A percentile compares a stretch with the other conserved stretches of the same genome.
phyloP scores from a whole-genome alignment of 2,888 invertebrate species.

The Nezara viridula region DNA sequence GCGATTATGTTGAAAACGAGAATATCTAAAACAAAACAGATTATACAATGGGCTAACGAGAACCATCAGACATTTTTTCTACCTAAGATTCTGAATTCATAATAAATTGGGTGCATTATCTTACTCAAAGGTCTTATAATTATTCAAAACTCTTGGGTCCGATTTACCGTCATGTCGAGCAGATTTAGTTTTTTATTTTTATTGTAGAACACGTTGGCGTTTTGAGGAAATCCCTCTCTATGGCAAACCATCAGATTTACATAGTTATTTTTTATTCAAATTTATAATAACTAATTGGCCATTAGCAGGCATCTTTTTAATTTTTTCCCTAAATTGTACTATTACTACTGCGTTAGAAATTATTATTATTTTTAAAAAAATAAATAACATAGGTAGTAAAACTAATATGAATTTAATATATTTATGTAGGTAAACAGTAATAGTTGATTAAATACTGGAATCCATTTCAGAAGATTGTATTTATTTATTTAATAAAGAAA shows the following conservation, averaged over 20 bases:
- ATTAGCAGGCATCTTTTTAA: too few species aligned
- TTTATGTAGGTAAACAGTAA: too few species aligned
- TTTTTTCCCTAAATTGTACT: too few species aligned
- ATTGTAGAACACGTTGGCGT: background rate
- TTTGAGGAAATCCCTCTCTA: background rate
- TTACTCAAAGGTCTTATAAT: background rate
- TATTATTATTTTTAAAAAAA: too few species aligned
- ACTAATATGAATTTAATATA: too few species aligned
- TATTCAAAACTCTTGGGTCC: background rate
- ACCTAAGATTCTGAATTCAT: background rate
- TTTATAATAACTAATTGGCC: background rate
- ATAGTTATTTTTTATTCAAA: background rate
- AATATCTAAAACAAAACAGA: background rate
- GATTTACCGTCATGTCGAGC: background rate
- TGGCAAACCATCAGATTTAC: background rate
- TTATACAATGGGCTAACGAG: background rate
- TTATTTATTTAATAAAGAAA: too few species aligned
- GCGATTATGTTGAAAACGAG: background rate
- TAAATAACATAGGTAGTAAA: too few species aligned
- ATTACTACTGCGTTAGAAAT: too few species aligned
- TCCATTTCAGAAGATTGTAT: too few species aligned
- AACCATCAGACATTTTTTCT: background rate
- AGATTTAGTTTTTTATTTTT: constrained; percentile 11
- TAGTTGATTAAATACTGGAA: too few species aligned
- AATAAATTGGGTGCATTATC: background rate